phyloP scores from a whole-genome alignment of 2,797 vertebrate genomes.

The Lacerta viridis region DNA sequence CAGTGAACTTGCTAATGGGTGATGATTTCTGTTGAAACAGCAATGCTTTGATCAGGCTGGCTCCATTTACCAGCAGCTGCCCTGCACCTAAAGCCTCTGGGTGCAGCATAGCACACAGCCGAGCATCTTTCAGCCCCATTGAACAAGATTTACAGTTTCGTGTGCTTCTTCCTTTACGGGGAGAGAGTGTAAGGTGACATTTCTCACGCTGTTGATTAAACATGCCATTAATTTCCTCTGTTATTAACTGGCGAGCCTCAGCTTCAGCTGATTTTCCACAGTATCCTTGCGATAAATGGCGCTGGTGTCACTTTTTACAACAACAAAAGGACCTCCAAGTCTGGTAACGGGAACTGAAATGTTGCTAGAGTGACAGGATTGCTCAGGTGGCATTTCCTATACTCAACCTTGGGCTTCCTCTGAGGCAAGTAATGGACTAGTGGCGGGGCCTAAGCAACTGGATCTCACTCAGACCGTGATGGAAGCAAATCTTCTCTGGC shows the following conservation, averaged over 20 bases:
- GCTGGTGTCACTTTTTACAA: not conserved
- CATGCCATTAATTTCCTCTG: constrained; percentile 15
- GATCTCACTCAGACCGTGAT: no score
- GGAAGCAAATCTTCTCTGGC: no score
- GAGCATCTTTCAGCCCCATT: not conserved
- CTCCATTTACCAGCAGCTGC: not conserved
- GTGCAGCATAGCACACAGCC: no score
- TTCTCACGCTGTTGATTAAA: constrained; percentile 14
- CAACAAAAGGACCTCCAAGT: no score
- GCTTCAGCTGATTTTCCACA: constrained; percentile 10
- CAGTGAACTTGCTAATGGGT: not conserved
- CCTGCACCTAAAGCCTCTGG: not conserved
- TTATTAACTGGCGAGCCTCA: constrained; percentile 10
- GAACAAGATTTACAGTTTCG: not conserved
- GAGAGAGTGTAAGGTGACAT: not conserved
- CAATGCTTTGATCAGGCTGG: not conserved
- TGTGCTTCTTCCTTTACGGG: not conserved
- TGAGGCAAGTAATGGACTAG: no score
- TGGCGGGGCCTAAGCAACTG: no score
- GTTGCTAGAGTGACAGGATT: no score
- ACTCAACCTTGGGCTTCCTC: no score
- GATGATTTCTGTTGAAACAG: not conserved
- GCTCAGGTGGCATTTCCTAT: no score
- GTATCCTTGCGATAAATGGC: not conserved
- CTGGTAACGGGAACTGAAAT: no score